These are phyloP conservation scores for Fopius arisanus DNA, from an alignment of 1,140 invertebrate species.

Conservation along the genomic window DNA sequence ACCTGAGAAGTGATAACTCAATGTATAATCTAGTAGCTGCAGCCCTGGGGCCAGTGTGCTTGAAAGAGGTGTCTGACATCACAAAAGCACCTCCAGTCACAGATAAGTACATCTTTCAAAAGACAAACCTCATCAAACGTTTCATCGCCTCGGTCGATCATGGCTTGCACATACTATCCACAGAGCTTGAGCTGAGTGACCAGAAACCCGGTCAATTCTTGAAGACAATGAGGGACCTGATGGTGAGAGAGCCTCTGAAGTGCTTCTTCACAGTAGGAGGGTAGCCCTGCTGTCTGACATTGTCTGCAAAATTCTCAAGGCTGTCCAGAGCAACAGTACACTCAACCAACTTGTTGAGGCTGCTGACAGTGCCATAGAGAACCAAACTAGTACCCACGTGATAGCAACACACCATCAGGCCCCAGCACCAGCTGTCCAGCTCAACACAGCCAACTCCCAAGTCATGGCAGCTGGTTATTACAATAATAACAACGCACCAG, in stretches of 20 bases:
- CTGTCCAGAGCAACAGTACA: neutral
- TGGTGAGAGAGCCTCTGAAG: too few species aligned
- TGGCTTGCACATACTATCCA: conserved; percentile 9
- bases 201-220: conserved; percentile 33
- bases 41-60: conserved; percentile 3
- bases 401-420: neutral
- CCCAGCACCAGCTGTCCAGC: too few species aligned
- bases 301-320: too few species aligned
- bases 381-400: neutral
- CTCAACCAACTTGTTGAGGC: conserved; percentile 19
- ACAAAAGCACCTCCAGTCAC: conserved; percentile 17
- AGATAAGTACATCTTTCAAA: conserved; percentile 30
- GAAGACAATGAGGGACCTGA: neutral
- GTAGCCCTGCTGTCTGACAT: too few species aligned
- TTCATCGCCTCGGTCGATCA: conserved; percentile 22
- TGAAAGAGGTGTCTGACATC: conserved; percentile 24
- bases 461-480: too few species aligned
- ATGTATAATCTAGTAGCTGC: conserved; percentile 33
- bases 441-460: too few species aligned
- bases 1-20: conserved; percentile 30
- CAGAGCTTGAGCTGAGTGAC: conserved; percentile 26
- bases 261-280: too few species aligned
- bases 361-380: conserved; percentile 26
- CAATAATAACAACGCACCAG: too few species aligned
- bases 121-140: conserved; percentile 22